Conservation (phyloP, 2,888 invertebrate species). For the Cephus rjabovi region DNA sequence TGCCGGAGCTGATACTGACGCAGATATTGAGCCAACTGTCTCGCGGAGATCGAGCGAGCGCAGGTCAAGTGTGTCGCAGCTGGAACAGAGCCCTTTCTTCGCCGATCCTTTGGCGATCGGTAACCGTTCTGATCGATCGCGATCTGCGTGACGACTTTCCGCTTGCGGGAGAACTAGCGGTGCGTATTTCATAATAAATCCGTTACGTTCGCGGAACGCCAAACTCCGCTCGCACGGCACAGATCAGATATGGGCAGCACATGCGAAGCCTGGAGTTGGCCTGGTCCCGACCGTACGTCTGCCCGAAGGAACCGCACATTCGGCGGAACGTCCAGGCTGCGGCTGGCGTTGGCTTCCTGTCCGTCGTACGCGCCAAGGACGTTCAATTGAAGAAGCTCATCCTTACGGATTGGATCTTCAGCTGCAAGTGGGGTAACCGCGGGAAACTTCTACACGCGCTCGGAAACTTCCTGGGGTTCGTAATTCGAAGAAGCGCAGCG, state of each 20-base stretch:
- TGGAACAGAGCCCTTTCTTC: conserved; percentile 57
- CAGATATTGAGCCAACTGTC: conserved; percentile 57
- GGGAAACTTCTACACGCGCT: conserved; percentile 56
- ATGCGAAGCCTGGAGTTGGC: conserved; percentile 67
- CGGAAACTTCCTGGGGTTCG: conserved; percentile 56
- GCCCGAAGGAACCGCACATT: conserved; percentile 56
- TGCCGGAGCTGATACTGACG: conserved; percentile 63
- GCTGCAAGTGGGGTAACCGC: conserved; percentile 63
- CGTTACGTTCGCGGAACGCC: neutral
- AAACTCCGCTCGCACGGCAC: neutral
- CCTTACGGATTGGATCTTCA: conserved; percentile 68
- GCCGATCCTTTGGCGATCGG: conserved; percentile 59
- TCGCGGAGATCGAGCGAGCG: conserved; percentile 53
- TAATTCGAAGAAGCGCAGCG: neutral
- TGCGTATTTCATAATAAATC: conserved; percentile 24
- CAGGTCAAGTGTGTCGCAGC: conserved; percentile 51
- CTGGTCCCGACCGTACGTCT: conserved; percentile 66
- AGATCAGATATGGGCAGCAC: conserved; percentile 65
- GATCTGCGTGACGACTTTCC: conserved; percentile 54
- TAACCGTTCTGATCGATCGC: conserved; percentile 56
- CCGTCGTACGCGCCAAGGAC: conserved; percentile 61
- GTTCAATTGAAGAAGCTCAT: conserved; percentile 65
- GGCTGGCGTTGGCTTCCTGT: conserved; percentile 63
- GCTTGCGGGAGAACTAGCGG: conserved; percentile 52
- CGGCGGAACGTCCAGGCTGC: conserved; percentile 62